These are phyloP conservation scores for Oscheius sp. DNA, from an alignment of 2,888 invertebrate species.

Conservation along the genomic window DNA sequence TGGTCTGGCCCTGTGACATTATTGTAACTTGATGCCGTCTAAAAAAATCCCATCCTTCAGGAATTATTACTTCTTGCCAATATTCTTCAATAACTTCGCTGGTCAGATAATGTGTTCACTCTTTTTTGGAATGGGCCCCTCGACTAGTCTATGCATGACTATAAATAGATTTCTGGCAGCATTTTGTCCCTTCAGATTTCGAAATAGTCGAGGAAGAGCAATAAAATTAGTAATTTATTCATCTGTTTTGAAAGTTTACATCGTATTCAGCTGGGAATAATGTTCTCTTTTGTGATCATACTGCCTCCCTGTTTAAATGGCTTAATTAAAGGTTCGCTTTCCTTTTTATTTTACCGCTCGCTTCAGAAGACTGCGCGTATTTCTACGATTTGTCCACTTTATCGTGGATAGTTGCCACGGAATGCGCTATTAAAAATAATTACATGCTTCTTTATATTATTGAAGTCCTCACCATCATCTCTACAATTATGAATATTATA, in stretches of 20 bases:
- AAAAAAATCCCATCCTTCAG: not conserved
- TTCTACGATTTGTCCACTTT: not conserved
- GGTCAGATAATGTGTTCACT: not conserved
- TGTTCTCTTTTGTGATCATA: too few relatives aligned
- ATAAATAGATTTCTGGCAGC: not conserved
- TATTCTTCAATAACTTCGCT: not conserved
- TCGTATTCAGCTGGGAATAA: too few relatives aligned
- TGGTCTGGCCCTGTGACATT: not conserved
- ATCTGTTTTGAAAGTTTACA: too few relatives aligned
- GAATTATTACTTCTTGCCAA: not conserved
- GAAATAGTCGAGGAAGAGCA: too few relatives aligned
- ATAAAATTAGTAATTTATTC: too few relatives aligned
- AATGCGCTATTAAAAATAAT: not conserved
- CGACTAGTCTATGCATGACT: slow-evolving; percentile 7
- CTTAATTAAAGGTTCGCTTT: not conserved
- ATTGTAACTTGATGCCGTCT: not conserved
- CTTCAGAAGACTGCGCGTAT: not conserved
- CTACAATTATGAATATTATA: slow-evolving; percentile 5
- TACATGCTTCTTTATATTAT: slow-evolving; percentile 10
- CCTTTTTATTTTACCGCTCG: not conserved
- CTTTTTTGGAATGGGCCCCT: slow-evolving; percentile 5
- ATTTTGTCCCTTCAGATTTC: slow-evolving; percentile 5
- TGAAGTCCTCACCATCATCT: not conserved
- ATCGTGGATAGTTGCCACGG: not conserved
- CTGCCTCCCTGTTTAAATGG: not conserved